Evolutionary conservation across 2,113 vertebrate genomes (phyloP).

Genomic region (Nothoprocta pentlandii): DNA sequence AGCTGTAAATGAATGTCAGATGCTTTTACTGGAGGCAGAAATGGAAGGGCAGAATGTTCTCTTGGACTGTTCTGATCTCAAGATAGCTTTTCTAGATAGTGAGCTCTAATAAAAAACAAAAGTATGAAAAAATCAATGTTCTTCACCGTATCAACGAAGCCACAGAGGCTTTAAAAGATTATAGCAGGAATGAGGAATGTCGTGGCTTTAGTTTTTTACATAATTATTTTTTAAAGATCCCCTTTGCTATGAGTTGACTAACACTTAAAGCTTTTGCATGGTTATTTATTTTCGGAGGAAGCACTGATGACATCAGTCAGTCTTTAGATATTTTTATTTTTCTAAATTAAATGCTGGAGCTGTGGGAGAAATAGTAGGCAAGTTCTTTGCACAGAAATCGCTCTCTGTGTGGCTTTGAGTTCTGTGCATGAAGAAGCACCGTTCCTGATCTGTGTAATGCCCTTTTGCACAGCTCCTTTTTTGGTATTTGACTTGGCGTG

Average conservation of each 20-base stretch:
- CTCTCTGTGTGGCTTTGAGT: neutral
- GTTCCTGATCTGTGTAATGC: neutral
- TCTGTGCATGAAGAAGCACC: neutral
- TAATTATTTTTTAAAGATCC: neutral
- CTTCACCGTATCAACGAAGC: neutral
- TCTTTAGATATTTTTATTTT: neutral
- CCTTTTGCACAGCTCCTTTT: neutral
- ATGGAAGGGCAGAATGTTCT: neutral
- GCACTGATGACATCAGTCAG: neutral
- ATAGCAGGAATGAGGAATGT: neutral
- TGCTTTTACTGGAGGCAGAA: neutral
- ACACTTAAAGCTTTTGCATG: neutral
- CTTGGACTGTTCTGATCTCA: neutral
- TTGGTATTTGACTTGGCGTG: neutral
- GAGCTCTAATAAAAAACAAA: neutral
- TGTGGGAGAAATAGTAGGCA: neutral
- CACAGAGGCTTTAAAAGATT: neutral
- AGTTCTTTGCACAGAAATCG: neutral
- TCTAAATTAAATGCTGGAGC: neutral
- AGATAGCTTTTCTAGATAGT: neutral
- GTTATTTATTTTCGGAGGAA: neutral
- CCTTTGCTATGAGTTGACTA: neutral
- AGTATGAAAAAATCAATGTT: neutral
- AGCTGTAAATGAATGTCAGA: neutral
- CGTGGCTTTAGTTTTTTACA: neutral